These are phyloP conservation scores for Parascotia fuliginaria DNA, from an alignment of 2,888 invertebrate species.

Conservation along the genomic window DNA sequence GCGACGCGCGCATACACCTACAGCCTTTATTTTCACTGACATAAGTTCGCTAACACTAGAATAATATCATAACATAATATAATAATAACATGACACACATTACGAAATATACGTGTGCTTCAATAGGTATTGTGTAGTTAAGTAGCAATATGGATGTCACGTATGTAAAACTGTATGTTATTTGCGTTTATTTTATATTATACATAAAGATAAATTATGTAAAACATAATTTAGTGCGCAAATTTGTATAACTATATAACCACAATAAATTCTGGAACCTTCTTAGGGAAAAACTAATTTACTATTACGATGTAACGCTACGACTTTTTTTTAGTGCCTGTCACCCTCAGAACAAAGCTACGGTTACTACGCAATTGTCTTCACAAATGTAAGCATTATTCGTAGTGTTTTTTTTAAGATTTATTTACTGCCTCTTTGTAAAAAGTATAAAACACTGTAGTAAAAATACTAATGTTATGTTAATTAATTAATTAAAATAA, in stretches of 20 bases:
- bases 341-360: conserved; percentile 35
- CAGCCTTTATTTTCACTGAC: conserved; percentile 71
- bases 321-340: too few species aligned
- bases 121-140: conserved; percentile 27
- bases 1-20: conserved; percentile 75
- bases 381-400: too few species aligned
- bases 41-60: conserved; percentile 71
- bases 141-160: conserved; percentile 32
- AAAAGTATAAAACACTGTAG: too few species aligned
- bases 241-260: neutral
- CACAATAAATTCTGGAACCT: neutral
- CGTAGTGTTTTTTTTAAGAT: too few species aligned
- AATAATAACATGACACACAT: conserved; percentile 72
- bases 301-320: too few species aligned
- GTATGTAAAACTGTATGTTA: conserved; percentile 10
- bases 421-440: too few species aligned
- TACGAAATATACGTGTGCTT: conserved; percentile 48
- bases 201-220: neutral
- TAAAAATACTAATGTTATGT: neutral
- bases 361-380: conserved; percentile 3
- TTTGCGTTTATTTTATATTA: conserved; percentile 3
- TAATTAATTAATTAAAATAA: neutral
- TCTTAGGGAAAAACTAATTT: neutral
- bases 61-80: conserved; percentile 67
- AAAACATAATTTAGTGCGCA: neutral